These are phyloP conservation scores for Acromyrmex heyeri DNA, from an alignment of 1,140 invertebrate genomes.

Conservation along the genomic window DNA sequence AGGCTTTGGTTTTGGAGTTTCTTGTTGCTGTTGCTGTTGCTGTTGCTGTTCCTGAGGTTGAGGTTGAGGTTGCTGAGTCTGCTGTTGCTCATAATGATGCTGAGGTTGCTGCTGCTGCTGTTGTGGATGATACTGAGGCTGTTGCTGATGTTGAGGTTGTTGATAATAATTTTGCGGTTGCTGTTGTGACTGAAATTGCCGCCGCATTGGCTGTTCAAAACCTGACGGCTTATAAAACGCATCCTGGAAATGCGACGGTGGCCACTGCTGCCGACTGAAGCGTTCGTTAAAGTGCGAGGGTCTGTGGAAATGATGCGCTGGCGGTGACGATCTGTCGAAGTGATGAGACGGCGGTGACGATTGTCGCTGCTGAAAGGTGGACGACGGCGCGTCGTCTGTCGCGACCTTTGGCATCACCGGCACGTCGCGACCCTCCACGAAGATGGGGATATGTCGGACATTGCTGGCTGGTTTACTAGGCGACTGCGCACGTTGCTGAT, in stretches of 20 bases:
- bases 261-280: slow-evolving; percentile 72
- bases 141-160: slow-evolving; percentile 36
- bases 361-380: slow-evolving; percentile 35
- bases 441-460: slow-evolving; percentile 95
- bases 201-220: slow-evolving; percentile 78
- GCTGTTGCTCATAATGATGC: slow-evolving; percentile 67
- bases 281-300: slow-evolving; percentile 71
- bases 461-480: slow-evolving; percentile 80
- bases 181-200: slow-evolving; percentile 50
- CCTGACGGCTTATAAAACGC: slow-evolving; percentile 76
- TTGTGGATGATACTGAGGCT: slow-evolving; percentile 77
- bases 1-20: slow-evolving; percentile 81
- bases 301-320: slow-evolving; percentile 71
- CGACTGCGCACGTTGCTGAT: slow-evolving; percentile 75
- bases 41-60: slow-evolving; percentile 80
- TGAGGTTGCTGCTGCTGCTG: slow-evolving; percentile 71
- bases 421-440: slow-evolving; percentile 93
- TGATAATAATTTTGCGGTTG: slow-evolving; percentile 74
- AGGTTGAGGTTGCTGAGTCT: slow-evolving; percentile 73
- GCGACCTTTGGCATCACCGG: slow-evolving; percentile 89
- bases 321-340: slow-evolving; percentile 74
- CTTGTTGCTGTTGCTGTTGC: slow-evolving; percentile 80
- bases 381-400: slow-evolving; percentile 69
- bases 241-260: slow-evolving; percentile 74
- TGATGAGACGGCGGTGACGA: slow-evolving; percentile 83